A percentile compares a stretch with the other conserved stretches of the same genome.
phyloP scores from a whole-genome alignment of 2,888 invertebrate genomes.

The Linyphia triangularis region DNA sequence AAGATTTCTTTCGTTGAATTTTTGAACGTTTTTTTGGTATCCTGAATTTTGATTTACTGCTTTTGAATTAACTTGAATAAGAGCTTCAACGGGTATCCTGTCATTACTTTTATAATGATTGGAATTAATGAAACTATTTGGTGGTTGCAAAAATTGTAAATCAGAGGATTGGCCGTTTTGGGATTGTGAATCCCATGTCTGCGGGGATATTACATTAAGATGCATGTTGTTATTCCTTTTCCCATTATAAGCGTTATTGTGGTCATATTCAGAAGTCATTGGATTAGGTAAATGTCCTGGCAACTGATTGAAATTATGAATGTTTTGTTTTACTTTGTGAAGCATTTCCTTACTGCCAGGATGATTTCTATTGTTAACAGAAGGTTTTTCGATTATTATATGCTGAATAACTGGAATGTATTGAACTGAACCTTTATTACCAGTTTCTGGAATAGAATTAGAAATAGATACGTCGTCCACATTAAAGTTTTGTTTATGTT shows the following conservation, averaged over 20 bases:
- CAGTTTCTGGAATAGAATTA: not conserved
- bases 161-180: not conserved
- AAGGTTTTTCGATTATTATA: conserved; percentile 24
- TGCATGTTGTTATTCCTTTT: not conserved
- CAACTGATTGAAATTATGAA: not conserved
- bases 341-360: not conserved
- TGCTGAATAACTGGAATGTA: conserved; percentile 44
- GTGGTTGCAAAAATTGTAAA: not conserved
- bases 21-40: not conserved
- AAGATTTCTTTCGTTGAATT: not conserved
- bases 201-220: not conserved
- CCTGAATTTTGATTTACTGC: not conserved
- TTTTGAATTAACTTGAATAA: not conserved
- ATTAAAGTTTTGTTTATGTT: not conserved
- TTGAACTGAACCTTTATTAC: conserved; percentile 21
- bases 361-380: not conserved
- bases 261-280: not conserved
- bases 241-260: not conserved
- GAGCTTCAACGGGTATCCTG: not conserved
- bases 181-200: not conserved
- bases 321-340: conserved; percentile 1
- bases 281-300: not conserved
- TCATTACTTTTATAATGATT: conserved; percentile 15
- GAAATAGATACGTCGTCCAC: not conserved
- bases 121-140: not conserved